Conservation (phyloP, 2,113 vertebrate genomes). For the Fulmarus glacialis region DNA sequence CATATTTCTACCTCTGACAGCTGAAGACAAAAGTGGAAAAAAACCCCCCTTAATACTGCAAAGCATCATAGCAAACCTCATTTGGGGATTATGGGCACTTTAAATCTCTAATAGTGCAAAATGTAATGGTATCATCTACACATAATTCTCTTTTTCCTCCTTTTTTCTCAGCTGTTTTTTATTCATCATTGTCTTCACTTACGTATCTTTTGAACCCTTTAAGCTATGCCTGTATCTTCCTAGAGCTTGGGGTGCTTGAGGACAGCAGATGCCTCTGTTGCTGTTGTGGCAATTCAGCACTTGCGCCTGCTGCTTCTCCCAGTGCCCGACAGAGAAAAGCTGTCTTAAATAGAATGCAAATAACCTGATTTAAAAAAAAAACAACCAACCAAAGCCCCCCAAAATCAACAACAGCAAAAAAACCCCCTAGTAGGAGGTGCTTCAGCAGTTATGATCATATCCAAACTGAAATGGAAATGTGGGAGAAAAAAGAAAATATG, state of each 20-base stretch:
- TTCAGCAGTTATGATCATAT: background rate
- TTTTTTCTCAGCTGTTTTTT: background rate
- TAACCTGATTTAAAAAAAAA: background rate
- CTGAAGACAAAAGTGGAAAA: background rate
- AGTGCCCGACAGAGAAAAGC: background rate
- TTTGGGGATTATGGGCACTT: background rate
- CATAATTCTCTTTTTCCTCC: background rate
- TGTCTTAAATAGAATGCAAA: background rate
- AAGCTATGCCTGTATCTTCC: background rate
- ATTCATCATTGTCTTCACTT: background rate
- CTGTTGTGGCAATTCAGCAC: background rate
- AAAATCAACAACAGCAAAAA: background rate
- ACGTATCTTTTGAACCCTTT: background rate
- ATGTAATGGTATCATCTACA: background rate
- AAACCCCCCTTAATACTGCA: background rate
- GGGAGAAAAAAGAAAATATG: background rate
- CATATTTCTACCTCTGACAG: background rate
- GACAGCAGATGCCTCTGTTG: background rate
- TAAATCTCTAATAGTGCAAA: too few species aligned
- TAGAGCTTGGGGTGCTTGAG: background rate
- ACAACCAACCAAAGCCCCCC: background rate
- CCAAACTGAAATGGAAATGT: background rate
- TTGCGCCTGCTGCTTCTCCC: background rate
- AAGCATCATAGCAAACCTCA: background rate
- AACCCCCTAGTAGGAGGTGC: accelerated